Conservation (phyloP, 2,888 invertebrate species). For the Mesorhabditis sp. region DNA sequence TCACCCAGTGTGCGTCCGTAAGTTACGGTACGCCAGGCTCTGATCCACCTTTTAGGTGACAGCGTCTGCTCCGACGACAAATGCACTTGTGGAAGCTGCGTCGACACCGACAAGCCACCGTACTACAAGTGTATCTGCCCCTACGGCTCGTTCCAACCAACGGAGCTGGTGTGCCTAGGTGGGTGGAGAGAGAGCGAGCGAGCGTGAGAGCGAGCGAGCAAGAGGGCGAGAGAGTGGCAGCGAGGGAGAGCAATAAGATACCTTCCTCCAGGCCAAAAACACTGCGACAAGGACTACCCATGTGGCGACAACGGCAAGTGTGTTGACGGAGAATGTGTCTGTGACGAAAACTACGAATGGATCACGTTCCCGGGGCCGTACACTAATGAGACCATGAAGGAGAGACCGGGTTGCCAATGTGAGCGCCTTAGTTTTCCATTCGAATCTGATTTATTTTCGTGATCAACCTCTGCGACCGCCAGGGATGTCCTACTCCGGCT, state of each 20-base stretch:
- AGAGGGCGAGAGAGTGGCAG: too few species aligned
- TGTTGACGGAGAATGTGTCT: background rate
- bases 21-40: background rate
- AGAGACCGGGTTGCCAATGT: background rate
- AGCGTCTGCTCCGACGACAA: conserved; percentile 1
- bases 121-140: conserved; percentile 4
- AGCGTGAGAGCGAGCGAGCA: too few species aligned
- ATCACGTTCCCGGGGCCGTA: background rate
- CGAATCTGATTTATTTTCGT: background rate
- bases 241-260: too few species aligned
- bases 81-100: background rate
- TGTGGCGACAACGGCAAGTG: background rate
- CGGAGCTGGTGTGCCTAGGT: background rate
- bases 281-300: background rate
- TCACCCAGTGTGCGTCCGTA: background rate
- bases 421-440: too few species aligned
- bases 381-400: background rate
- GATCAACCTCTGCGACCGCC: background rate
- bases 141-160: background rate
- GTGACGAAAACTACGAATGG: background rate
- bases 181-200: background rate
- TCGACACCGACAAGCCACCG: background rate
- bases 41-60: background rate
- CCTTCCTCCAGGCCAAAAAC: background rate
- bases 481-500: background rate